Base-by-base conservation (phyloP, 2,888 invertebrate species). In the Nemotelus nigrinus region DNA sequence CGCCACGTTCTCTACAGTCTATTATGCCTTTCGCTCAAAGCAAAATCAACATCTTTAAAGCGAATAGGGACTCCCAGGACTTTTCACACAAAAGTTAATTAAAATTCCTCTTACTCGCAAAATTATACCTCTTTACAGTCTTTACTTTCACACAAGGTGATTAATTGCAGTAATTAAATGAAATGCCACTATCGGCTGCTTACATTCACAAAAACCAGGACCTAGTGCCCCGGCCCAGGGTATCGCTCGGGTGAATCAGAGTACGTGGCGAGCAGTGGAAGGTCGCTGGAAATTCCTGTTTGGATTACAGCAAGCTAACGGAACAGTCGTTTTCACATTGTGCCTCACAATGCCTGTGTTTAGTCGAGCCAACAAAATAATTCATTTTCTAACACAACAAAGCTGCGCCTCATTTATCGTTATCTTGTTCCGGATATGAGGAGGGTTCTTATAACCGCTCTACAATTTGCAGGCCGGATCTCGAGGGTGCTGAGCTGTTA, bases 131-230 rank as follows among this genome's bases (percentile, higher is more conserved):
- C 70, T 70, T 60, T 60, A 47, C 74, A 41, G 74, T 60, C 74
- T 74, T 74, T 60, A 74, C 74, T 74, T 74, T 74, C 74, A 74
- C 74, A 74, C 74, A 60, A 74, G 74, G 74, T 74, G 74, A 74
- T 74, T 74, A 74, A 74, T 74, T 57, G 74, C 74, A 74, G 74
- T 74, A 60, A 74, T 74, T 74, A 74, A 74, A 60, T 41, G 48
- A 48, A 74, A 74, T 74, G 60, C 60, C 74, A 63, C 48, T 60
- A 74, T 74, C 74, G 60, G 63, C 72, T 58, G 72, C 68, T 50
- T 44, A 39, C 47, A 50, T 10, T 50, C 48, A 63, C 39, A 63
- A 41, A 41, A 7, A 48, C 39, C 50, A 25, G 50, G 50, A 3
- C 6, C 67, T 67, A 8, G 47, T 5, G 25, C 48, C 48, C 2